Evolutionary conservation across 2,888 invertebrate species (phyloP).

Genomic region (Platycnemis pennipes): DNA sequence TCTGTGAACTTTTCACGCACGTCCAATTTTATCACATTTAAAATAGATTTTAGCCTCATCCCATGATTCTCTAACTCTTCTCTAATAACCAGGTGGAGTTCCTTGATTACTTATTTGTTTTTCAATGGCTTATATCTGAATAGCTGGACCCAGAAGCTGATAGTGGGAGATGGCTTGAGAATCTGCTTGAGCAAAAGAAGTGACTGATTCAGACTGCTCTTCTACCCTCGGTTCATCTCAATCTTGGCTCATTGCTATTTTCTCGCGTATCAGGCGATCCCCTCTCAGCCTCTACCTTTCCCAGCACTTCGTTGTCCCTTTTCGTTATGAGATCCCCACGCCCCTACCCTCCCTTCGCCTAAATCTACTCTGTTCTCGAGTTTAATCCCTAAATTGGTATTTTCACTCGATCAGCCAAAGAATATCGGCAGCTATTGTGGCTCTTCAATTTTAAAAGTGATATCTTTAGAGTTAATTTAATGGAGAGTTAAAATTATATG

Average conservation of each 20-base stretch:
- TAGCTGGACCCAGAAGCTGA: slow-evolving; percentile 46
- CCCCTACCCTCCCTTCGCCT: background rate
- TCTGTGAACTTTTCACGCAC: no score
- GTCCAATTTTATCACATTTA: no score
- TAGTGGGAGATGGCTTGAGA: background rate
- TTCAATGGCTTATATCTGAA: slow-evolving; percentile 34
- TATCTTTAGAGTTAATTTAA: background rate
- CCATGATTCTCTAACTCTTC: no score
- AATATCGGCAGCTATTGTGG: background rate
- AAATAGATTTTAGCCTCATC: no score
- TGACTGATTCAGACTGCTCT: background rate
- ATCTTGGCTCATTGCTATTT: background rate
- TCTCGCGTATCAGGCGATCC: background rate
- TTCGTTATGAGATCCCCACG: background rate
- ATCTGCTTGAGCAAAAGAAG: slow-evolving; percentile 37
- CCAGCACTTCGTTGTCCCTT: background rate
- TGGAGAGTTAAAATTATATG: no score
- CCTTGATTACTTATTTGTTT: slow-evolving; percentile 28
- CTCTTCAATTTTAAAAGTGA: background rate
- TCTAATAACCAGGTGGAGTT: no score
- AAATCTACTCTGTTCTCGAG: background rate
- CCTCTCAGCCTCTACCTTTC: no score
- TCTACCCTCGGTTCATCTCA: background rate
- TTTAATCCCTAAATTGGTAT: background rate
- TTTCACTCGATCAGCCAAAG: slow-evolving; percentile 11